These are phyloP conservation scores for Oncorhynchus kisutch DNA, from an alignment of 2,113 vertebrate species.

Conservation along the genomic window DNA sequence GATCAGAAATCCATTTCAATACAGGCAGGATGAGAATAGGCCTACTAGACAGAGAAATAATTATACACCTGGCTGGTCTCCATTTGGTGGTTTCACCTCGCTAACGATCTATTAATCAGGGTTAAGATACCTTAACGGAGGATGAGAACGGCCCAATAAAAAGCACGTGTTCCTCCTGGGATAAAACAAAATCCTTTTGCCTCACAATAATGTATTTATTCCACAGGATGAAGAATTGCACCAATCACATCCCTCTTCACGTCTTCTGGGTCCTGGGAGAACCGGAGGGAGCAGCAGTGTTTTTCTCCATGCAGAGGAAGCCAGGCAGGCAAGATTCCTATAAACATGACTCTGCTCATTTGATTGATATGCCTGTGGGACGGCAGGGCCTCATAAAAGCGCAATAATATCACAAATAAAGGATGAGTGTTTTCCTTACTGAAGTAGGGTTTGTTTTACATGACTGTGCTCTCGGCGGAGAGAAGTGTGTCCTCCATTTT, in stretches of 20 bases:
- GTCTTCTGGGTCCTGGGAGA: conserved; percentile 21
- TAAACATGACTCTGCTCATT: conserved; percentile 9
- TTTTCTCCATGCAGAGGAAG: conserved; percentile 14
- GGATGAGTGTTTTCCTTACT: conserved; percentile 24
- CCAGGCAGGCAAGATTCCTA: conserved; percentile 41
- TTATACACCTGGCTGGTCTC: conserved; percentile 52
- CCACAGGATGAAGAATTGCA: conserved; percentile 44
- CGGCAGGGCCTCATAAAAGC: conserved; percentile 24
- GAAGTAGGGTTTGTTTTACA: neutral
- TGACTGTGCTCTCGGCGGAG: neutral
- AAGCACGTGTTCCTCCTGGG: conserved; percentile 26
- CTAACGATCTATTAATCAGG: conserved; percentile 55
- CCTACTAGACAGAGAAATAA: conserved; percentile 20
- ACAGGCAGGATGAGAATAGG: conserved; percentile 6
- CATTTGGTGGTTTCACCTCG: conserved; percentile 46
- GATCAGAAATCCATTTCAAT: conserved; percentile 29
- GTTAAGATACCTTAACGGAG: conserved; percentile 41
- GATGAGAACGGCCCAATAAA: conserved; percentile 44
- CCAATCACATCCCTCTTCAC: conserved; percentile 26
- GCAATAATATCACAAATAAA: conserved; percentile 44
- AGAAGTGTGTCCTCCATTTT: neutral
- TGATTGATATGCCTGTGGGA: conserved; percentile 4
- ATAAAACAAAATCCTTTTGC: conserved; percentile 18
- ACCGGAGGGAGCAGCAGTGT: neutral
- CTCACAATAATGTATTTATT: conserved; percentile 47